Conservation (phyloP, 2,797 vertebrate species). For the Cossypha niveicapilla region DNA sequence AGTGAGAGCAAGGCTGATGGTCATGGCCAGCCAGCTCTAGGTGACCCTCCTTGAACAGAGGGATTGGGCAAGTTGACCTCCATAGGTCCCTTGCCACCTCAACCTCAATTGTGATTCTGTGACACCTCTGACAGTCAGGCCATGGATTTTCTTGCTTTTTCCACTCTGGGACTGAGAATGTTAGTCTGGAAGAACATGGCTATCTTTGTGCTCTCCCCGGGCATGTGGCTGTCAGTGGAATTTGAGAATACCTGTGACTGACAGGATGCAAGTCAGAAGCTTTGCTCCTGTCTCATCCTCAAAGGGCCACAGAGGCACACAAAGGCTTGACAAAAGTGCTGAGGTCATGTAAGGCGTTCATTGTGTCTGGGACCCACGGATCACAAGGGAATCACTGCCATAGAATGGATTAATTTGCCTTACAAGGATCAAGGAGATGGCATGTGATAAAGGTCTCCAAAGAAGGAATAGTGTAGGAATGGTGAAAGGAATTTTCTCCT, state of each 20-base stretch:
- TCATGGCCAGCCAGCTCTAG: background rate
- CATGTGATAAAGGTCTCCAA: background rate
- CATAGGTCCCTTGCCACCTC: background rate
- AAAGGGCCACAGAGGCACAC: background rate
- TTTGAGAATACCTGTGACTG: background rate
- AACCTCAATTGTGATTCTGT: background rate
- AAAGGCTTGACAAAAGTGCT: background rate
- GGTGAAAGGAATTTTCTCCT: background rate
- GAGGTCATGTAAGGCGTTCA: background rate
- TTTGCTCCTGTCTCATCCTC: background rate
- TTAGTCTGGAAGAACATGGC: background rate
- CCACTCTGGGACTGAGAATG: background rate
- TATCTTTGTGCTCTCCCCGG: background rate
- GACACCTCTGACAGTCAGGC: background rate
- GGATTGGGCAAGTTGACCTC: background rate
- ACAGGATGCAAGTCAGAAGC: background rate
- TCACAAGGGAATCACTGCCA: background rate
- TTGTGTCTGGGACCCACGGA: background rate
- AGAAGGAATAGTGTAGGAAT: background rate
- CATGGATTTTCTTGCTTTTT: background rate
- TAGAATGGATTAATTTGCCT: background rate
- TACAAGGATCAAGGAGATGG: background rate
- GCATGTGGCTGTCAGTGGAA: rapidly evolving
- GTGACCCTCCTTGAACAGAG: background rate
- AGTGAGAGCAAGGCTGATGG: background rate